These are phyloP conservation scores for Spatulosminthurus flaviceps DNA, from an alignment of 2,888 invertebrate species.

Conservation along the genomic window DNA sequence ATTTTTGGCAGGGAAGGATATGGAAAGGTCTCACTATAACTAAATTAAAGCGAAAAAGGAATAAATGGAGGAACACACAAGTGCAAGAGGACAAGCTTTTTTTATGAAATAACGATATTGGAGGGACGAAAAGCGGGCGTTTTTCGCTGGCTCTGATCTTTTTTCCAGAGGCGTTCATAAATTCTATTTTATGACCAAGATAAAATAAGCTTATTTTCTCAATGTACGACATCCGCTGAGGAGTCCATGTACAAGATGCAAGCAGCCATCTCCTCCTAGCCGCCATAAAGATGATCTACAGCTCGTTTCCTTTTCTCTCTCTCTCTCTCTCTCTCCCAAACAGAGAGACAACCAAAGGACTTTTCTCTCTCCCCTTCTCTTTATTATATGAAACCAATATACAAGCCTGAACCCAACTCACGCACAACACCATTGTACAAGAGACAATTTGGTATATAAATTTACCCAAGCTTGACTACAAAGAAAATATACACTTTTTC, in stretches of 20 bases:
- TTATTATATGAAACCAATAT: neutral
- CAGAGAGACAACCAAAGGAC: neutral
- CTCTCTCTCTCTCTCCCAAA: constrained; percentile 18
- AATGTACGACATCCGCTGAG: constrained; percentile 67
- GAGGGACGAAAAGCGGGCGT: constrained; percentile 25
- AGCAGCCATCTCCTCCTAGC: constrained; percentile 45
- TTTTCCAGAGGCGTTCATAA: constrained; percentile 65
- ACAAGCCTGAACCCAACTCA: neutral
- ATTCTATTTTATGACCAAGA: constrained; percentile 68
- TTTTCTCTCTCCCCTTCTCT: constrained; percentile 25
- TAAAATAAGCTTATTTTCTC: constrained; percentile 69
- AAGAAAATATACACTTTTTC: neutral
- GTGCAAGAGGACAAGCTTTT: constrained; percentile 7
- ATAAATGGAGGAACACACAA: constrained; percentile 9
- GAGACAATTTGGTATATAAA: constrained; percentile 26
- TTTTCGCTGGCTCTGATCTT: constrained; percentile 43
- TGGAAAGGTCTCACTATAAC: neutral
- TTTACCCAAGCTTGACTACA: neutral
- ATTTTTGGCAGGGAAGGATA: neutral
- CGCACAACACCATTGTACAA: neutral
- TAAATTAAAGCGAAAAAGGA: neutral
- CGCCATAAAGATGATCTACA: constrained; percentile 48
- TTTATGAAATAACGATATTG: constrained; percentile 18
- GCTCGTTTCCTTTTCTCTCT: constrained; percentile 44
- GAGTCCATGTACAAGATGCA: constrained; percentile 52